Base-by-base conservation (phyloP, 2,888 invertebrate genomes). In the Aricia artaxerxes region DNA sequence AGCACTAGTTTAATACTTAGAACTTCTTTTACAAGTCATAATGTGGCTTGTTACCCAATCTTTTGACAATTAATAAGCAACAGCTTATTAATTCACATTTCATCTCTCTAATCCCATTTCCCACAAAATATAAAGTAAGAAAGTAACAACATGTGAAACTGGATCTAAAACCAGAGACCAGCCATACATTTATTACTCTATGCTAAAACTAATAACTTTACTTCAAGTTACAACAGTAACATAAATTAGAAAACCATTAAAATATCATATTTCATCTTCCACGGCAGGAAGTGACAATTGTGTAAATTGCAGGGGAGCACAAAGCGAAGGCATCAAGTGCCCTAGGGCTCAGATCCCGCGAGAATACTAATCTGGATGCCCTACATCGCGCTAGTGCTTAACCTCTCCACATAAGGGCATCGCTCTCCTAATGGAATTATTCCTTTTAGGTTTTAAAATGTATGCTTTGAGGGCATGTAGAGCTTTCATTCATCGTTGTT, bases 221-320 rank as follows among this genome's bases (percentile, higher is more conserved):
- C 13, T 53, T 16, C 13, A 57, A 57, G 57, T 5, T 57, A 16
- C 1, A 57, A 57, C 57, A 57, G 57, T 57, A 57, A 57, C 57
- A 3, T 53, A 16, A 16, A 16, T 57, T 16, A 16, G 2, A 6
- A 61, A 61, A 24, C 24, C 24, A 24, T 61, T 24, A 61, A 61
- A 61, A 61, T 61, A 61, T 61, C 61, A 24, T 7, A 24, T 24
- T 24, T 61, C 61, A 24, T 24, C 24, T 24, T 61, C 24, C 57
- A 11, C 35, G 69, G 69, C 69, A 69, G 69, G 69, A 69, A 69
- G 35, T 69, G 69, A 35, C 69, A 38, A 69, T 69, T 69, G 69
- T 69, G 31, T 69, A 35, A 38, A 69, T 69, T 69, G 69, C 16
- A 13, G 35, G 69, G 69, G 69, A 69, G 69, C 69, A 69, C 69